Base-by-base conservation (phyloP, 2,113 vertebrate species). In the Astur gentilis region DNA sequence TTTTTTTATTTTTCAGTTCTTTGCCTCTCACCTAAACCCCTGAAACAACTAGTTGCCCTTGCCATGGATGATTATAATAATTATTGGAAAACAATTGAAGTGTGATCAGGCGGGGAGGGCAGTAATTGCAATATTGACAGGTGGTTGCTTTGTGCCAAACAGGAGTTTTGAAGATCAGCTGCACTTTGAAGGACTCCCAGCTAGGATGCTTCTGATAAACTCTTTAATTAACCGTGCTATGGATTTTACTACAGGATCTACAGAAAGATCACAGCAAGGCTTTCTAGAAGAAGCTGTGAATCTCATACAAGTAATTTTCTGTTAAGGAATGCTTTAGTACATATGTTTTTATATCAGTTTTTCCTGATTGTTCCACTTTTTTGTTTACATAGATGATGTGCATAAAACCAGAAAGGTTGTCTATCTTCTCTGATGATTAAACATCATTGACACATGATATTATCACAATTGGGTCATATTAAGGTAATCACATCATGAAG, bases 121-220 rank as follows among this genome's bases (percentile, higher is more conserved):
- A 65, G 96, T 97, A 97, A 96, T 92, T 95, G 95, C 95, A 97
- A 97, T 98, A 98, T 98, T 98, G 97, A 97, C 97, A 98, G 97
- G 97, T 98, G 98, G 98, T 98, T 98, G 98, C 98, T 99, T 99
- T 99, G 98, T 99, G 98, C 98, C 84, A 95, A 98, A 98, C 67
- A 93, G 90, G 3, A 97, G 64, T 18, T 97, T 97, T 96, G 97
- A 96, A 96, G 95, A 96, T 97, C 95, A 97, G 93, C 95, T 64
- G 79, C 4, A 7, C 88, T 94, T 97, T 86, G 87, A 79, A 92
- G 91, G 64, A 91, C 87, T 97, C 82, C 80, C 61, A 96, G 85
- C 88, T 80, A 93, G 81, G 92, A 95, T 75, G 67, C 72, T 97
- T 93, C 65, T 54, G 67, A 93, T 84, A 85, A 89, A 82, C 8